Conservation (phyloP, 2,888 invertebrate species). For the Galerucella calmariensis region DNA sequence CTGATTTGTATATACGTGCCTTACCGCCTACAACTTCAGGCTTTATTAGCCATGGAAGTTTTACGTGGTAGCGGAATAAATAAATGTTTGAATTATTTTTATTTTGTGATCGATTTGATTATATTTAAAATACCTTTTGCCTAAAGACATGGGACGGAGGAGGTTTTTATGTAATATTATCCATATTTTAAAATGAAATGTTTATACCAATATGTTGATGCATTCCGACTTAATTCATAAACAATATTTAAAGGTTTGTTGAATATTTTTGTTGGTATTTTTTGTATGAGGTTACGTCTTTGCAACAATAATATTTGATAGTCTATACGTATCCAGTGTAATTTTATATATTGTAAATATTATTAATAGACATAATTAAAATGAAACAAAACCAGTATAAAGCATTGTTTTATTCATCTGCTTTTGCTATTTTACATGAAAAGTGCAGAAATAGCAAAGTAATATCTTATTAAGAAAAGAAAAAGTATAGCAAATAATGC, state of each 20-base stretch:
- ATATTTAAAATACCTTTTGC: no score
- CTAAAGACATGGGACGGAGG: no score
- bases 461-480: background rate
- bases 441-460: background rate
- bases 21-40: no score
- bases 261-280: background rate
- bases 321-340: background rate
- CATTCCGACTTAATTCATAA: background rate
- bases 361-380: background rate
- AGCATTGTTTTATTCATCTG: background rate
- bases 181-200: no score
- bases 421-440: background rate
- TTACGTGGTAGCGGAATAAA: no score
- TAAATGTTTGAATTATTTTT: no score
- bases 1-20: no score
- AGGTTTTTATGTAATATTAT: no score
- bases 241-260: background rate
- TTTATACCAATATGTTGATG: background rate
- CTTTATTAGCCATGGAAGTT: no score
- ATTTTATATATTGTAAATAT: background rate
- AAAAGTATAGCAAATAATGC: background rate
- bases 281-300: background rate
- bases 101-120: no score
- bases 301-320: background rate
- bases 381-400: background rate